A percentile compares a stretch with the other conserved stretches of the same genome.
These are phyloP conservation scores for Spheniscus mendiculus DNA, from an alignment of 2,113 vertebrate species.

Conservation along the genomic window DNA sequence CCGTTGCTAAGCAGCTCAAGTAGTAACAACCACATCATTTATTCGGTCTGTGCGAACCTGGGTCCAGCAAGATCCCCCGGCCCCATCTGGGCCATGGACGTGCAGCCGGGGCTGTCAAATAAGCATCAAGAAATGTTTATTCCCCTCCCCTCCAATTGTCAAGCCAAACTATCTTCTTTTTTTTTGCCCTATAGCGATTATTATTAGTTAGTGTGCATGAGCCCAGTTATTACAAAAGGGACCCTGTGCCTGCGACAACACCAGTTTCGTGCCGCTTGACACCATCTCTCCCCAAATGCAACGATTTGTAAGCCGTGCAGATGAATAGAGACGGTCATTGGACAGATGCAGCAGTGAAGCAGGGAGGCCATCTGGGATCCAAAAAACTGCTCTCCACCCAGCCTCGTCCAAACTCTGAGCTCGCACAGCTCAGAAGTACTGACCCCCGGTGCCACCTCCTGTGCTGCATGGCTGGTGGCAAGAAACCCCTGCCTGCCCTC, in stretches of 20 bases:
- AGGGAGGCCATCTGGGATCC: background rate
- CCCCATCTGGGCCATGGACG: background rate
- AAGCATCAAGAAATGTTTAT: background rate
- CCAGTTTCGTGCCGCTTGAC: background rate
- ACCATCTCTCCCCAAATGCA: background rate
- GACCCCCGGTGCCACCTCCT: background rate
- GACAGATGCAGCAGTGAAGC: background rate
- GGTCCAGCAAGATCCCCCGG: background rate
- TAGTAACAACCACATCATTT: background rate
- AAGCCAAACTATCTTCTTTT: background rate
- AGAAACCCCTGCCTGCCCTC: background rate
- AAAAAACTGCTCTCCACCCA: background rate
- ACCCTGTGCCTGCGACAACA: background rate
- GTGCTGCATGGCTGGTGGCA: fast-evolving
- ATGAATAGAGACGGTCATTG: background rate
- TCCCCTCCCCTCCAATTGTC: background rate
- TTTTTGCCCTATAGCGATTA: fast-evolving
- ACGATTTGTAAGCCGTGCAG: background rate
- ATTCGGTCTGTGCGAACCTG: background rate
- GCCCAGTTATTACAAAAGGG: background rate
- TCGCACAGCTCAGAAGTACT: background rate
- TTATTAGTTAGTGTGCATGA: background rate
- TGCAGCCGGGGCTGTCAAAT: background rate
- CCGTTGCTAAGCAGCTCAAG: slow-evolving; percentile 5
- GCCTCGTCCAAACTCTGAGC: background rate